Conservation (phyloP, 35 echinoderm and acorn worm genomes). For the Acanthaster planci region DNA sequence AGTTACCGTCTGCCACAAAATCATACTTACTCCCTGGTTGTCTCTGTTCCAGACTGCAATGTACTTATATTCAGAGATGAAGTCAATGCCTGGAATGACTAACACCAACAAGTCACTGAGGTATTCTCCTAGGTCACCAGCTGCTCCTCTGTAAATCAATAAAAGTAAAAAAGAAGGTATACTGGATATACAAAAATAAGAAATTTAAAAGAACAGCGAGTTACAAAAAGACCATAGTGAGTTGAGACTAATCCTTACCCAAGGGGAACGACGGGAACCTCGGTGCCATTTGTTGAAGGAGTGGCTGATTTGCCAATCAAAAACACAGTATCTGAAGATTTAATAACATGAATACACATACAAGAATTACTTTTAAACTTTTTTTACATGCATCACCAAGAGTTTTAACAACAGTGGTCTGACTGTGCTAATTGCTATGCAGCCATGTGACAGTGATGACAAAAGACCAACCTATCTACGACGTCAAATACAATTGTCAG, state of each 20-base stretch:
- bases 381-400: too few relatives aligned
- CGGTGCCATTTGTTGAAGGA: not conserved
- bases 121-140: not conserved
- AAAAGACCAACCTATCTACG: too few relatives aligned
- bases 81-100: not conserved
- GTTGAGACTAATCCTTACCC: not conserved
- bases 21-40: not conserved
- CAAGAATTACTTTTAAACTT: too few relatives aligned
- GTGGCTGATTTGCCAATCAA: not conserved
- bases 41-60: not conserved
- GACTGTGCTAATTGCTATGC: too few relatives aligned
- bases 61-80: not conserved
- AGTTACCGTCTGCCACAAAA: too few relatives aligned
- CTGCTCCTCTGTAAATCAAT: not conserved
- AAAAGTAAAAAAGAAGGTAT: too few relatives aligned
- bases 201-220: too few relatives aligned
- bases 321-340: not conserved
- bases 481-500: too few relatives aligned
- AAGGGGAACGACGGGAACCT: not conserved
- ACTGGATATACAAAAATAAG: too few relatives aligned
- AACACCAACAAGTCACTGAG: conserved; percentile 2
- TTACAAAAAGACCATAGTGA: too few relatives aligned
- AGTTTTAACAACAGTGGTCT: too few relatives aligned
- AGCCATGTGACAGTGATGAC: too few relatives aligned
- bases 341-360: not conserved